Conservation (phyloP, 2,797 vertebrate species). For the Parauchenoglanis ngamensis region DNA sequence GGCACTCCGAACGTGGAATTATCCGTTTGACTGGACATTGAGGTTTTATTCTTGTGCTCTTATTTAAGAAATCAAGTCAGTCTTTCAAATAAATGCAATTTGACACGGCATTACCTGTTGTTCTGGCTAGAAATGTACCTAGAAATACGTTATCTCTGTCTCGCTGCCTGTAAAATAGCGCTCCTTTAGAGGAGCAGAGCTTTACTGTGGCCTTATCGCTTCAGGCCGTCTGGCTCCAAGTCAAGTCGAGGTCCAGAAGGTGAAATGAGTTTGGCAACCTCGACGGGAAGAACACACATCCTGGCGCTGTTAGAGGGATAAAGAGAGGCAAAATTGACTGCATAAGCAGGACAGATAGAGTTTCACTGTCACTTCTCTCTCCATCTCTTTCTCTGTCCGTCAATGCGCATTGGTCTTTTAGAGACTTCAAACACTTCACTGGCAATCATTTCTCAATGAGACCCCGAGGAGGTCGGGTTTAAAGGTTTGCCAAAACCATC, state of each 20-base stretch:
- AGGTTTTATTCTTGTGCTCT: background rate
- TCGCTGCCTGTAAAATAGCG: conserved; percentile 77
- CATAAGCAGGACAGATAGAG: conserved; percentile 82
- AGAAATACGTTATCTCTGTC: conserved; percentile 44
- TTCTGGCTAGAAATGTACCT: conserved; percentile 75
- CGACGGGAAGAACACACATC: conserved; percentile 77
- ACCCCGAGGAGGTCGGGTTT: conserved; percentile 77
- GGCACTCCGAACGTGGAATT: background rate
- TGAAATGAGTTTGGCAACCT: conserved; percentile 87
- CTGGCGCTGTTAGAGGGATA: conserved; percentile 76
- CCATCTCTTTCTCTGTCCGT: conserved; percentile 49
- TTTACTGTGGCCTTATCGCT: conserved; percentile 80
- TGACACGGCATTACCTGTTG: conserved; percentile 75
- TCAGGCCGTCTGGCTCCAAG: conserved; percentile 78
- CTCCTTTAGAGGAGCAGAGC: conserved; percentile 74
- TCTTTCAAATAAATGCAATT: conserved; percentile 55
- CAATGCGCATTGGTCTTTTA: conserved; percentile 75
- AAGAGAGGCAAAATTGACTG: conserved; percentile 80
- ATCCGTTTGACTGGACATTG: background rate
- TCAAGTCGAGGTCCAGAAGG: conserved; percentile 79
- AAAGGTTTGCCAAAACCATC: conserved; percentile 76
- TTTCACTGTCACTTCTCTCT: conserved; percentile 77
- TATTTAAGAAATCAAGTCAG: background rate
- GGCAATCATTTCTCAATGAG: conserved; percentile 84
- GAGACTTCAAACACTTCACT: conserved; percentile 83